Conservation (phyloP, 2,113 vertebrate species). For the Lamprologus tigripictilis region DNA sequence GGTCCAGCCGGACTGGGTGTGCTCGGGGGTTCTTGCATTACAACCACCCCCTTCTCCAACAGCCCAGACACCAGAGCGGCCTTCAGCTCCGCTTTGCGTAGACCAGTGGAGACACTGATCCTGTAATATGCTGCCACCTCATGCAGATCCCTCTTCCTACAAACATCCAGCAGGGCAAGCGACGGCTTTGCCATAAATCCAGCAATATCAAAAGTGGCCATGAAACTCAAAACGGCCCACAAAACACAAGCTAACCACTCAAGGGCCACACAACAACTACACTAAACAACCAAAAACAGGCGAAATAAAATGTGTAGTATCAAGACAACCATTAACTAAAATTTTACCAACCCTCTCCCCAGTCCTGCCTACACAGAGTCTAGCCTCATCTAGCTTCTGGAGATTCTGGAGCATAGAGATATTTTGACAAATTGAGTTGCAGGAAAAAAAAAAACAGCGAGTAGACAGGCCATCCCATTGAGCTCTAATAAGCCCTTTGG, state of each 20-base stretch:
- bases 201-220: neutral
- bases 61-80: accelerated
- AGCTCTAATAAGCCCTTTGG: constrained; percentile 34
- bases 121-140: neutral
- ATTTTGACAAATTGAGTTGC: constrained; percentile 8
- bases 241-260: neutral
- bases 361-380: neutral
- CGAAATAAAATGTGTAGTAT: neutral
- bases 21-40: neutral
- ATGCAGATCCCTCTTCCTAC: neutral
- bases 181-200: neutral
- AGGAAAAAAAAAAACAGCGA: neutral
- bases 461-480: constrained; percentile 20
- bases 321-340: neutral
- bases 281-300: neutral
- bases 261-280: neutral
- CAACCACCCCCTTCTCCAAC: neutral
- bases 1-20: accelerated
- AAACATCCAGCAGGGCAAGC: neutral
- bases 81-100: neutral
- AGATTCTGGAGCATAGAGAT: neutral
- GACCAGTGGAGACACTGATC: neutral
- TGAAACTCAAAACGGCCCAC: accelerated
- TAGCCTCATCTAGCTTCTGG: neutral
- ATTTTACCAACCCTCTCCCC: neutral